phyloP scores from a whole-genome alignment of 2,888 invertebrate species.

The Harmothoe impar region DNA sequence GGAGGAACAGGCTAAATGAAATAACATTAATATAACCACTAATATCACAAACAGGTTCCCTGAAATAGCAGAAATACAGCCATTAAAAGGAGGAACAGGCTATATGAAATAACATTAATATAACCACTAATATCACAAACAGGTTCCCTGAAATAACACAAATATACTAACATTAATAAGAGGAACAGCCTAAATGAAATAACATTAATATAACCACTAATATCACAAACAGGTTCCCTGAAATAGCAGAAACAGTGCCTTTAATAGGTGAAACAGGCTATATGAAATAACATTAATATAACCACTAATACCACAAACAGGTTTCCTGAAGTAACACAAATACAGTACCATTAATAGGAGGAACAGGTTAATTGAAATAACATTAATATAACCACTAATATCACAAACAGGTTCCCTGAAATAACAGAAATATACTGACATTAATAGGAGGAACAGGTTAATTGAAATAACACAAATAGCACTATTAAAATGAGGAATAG shows the following conservation, averaged over 20 bases:
- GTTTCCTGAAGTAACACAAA: constrained; percentile 87
- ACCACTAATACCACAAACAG: constrained; percentile 93
- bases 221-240: constrained; percentile 94
- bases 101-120: too few species aligned
- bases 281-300: too few species aligned
- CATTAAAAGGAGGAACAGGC: constrained; percentile 90
- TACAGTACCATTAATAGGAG: constrained; percentile 89
- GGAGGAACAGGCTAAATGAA: too few species aligned
- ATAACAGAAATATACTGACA: constrained; percentile 84
- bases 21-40: too few species aligned
- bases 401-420: constrained; percentile 93
- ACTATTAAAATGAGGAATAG: constrained; percentile 91
- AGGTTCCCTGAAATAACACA: constrained; percentile 88
- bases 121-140: constrained; percentile 93
- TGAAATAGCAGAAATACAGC: constrained; percentile 82
- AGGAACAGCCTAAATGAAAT: too few species aligned
- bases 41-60: constrained; percentile 94
- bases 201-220: constrained; percentile 93
- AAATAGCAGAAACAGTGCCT: constrained; percentile 80
- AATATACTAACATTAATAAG: constrained; percentile 87
- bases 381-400: constrained; percentile 93
- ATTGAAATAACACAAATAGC: too few species aligned
- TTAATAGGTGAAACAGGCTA: constrained; percentile 90
- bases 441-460: constrained; percentile 90
- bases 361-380: too few species aligned